A percentile compares a stretch with the other conserved stretches of the same genome.
Conservation (phyloP, 2,113 vertebrate species). For the Eidolon helvum region DNA sequence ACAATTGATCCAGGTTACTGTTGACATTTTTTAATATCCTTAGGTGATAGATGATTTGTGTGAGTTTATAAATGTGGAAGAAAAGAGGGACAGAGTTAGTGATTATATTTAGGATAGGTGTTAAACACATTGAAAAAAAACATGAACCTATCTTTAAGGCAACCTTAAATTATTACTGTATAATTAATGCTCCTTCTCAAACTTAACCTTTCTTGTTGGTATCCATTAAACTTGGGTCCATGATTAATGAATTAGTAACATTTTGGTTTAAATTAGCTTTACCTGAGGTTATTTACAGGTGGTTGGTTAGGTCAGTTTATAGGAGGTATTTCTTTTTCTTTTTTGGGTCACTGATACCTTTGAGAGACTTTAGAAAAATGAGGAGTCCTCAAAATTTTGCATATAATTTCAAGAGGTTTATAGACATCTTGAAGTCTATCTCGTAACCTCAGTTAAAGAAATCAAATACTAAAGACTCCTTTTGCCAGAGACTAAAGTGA, state of each 20-base stretch:
- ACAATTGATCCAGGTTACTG: background rate
- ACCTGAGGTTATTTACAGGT: background rate
- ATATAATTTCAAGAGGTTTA: background rate
- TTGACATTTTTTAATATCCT: background rate
- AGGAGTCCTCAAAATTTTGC: background rate
- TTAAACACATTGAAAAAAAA: background rate
- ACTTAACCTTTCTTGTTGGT: conserved; percentile 3
- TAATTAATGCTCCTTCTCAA: background rate
- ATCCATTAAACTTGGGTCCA: background rate
- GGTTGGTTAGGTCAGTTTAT: background rate
- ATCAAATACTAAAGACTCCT: background rate
- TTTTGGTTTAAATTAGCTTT: conserved; percentile 1
- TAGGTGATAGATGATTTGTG: background rate
- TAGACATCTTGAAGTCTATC: background rate
- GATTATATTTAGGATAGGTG: background rate
- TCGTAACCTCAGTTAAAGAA: background rate
- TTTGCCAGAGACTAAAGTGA: background rate
- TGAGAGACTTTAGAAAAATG: conserved; percentile 18
- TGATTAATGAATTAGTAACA: conserved; percentile 27
- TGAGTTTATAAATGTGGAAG: background rate
- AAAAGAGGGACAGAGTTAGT: background rate
- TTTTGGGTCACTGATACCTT: background rate
- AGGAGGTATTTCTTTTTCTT: background rate
- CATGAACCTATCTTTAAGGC: background rate
- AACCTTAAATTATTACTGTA: background rate